A percentile compares a stretch with the other conserved stretches of the same genome.
These are phyloP conservation scores for Oryctolagus cuniculus DNA, from an alignment of 2,113 vertebrate genomes.

Conservation along the genomic window DNA sequence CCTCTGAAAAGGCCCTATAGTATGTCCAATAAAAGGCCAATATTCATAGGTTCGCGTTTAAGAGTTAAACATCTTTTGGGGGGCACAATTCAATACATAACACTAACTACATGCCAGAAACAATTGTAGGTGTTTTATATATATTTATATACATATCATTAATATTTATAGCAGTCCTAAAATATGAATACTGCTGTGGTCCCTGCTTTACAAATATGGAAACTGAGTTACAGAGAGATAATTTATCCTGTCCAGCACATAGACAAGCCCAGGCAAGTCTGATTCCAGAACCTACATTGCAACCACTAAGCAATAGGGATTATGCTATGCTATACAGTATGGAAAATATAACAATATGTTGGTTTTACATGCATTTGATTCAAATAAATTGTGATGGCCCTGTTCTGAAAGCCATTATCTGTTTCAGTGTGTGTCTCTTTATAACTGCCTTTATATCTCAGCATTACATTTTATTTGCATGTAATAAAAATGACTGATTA, in stretches of 20 bases:
- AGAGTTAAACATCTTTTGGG: background rate
- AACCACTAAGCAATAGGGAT: background rate
- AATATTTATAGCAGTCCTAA: background rate
- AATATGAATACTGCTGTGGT: background rate
- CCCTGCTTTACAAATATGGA: background rate
- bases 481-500: background rate
- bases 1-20: background rate
- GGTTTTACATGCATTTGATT: background rate
- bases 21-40: constrained; percentile 1
- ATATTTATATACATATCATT: background rate
- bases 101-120: background rate
- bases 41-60: background rate
- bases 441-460: background rate
- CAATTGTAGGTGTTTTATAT: background rate
- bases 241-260: background rate
- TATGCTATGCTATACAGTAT: background rate
- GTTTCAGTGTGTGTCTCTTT: background rate
- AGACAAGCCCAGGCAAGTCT: background rate
- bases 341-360: background rate
- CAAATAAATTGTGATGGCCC: background rate
- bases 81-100: background rate
- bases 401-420: background rate
- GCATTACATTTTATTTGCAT: background rate
- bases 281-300: background rate
- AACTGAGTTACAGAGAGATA: background rate